Evolutionary conservation across 1,140 invertebrate genomes (phyloP).

Genomic region (Brachionus angularis): DNA sequence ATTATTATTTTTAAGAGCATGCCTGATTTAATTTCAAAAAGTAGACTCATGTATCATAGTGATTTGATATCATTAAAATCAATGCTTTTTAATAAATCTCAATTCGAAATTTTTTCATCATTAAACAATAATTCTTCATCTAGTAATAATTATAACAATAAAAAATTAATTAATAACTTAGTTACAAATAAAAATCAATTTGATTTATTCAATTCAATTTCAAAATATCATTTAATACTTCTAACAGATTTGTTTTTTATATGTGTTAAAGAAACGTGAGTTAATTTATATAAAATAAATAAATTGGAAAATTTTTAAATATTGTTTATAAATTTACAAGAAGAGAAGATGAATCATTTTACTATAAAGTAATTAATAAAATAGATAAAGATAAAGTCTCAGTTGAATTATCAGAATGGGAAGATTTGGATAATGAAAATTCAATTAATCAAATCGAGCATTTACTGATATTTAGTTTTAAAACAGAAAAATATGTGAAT

Average conservation of each 20-base stretch:
- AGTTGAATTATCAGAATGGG: background rate
- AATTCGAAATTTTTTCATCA: background rate
- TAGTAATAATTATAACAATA: too few species aligned
- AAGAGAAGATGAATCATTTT: constrained; percentile 2
- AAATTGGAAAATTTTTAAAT: background rate
- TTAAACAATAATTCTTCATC: too few species aligned
- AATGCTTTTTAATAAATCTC: background rate
- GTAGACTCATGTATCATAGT: background rate
- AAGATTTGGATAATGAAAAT: background rate
- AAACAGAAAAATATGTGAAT: background rate
- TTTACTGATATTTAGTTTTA: constrained; percentile 17
- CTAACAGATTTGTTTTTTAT: constrained; percentile 22
- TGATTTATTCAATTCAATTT: background rate
- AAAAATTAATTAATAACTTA: background rate
- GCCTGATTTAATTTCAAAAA: background rate
- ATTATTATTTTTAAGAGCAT: background rate
- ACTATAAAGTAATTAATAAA: constrained; percentile 3
- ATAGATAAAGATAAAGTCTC: background rate
- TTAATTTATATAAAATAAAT: background rate
- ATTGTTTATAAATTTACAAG: background rate
- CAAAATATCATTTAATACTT: constrained; percentile 1
- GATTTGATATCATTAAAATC: constrained; percentile 3
- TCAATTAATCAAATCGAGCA: background rate
- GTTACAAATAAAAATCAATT: background rate
- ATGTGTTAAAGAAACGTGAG: constrained; percentile 21